Percentiles rank a stretch among this genome's conserved stretches.
phyloP scores from a whole-genome alignment of 92 coral and sea anemone species.

The Phenganax marumi region DNA sequence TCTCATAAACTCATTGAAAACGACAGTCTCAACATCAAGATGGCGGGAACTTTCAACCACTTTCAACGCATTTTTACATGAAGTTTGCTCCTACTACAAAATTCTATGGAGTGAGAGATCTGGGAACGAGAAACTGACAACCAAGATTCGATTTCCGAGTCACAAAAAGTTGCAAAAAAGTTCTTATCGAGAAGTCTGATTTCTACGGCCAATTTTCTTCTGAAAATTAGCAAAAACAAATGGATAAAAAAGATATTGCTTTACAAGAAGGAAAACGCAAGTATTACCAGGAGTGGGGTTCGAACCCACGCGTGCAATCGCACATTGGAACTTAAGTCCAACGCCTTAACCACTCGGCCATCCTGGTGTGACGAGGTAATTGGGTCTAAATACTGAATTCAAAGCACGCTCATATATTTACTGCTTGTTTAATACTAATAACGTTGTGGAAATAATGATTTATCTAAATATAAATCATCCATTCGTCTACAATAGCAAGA shows the following conservation, averaged over 20 bases:
- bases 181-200: neutral
- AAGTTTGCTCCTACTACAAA: too few relatives aligned
- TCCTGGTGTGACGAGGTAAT: conserved; percentile 77
- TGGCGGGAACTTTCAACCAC: too few relatives aligned
- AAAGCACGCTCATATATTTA: neutral
- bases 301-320: conserved; percentile 92
- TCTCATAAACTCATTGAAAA: too few relatives aligned
- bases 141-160: neutral
- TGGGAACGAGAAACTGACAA: too few relatives aligned
- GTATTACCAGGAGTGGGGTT: conserved; percentile 77
- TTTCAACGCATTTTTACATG: too few relatives aligned
- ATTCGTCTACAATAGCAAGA: too few relatives aligned
- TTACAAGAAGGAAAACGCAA: neutral
- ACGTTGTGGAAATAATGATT: too few relatives aligned
- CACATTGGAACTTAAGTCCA: conserved; percentile 99
- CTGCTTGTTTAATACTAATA: neutral
- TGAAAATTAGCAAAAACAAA: neutral
- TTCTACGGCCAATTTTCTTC: neutral
- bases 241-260: neutral
- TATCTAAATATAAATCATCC: too few relatives aligned
- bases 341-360: conserved; percentile 99
- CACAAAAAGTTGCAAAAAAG: neutral
- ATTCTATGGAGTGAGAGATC: too few relatives aligned
- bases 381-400: neutral
- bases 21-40: too few relatives aligned